These are phyloP conservation scores for Phalacrocorax aristotelis DNA, from an alignment of 2,113 vertebrate species.

Conservation along the genomic window DNA sequence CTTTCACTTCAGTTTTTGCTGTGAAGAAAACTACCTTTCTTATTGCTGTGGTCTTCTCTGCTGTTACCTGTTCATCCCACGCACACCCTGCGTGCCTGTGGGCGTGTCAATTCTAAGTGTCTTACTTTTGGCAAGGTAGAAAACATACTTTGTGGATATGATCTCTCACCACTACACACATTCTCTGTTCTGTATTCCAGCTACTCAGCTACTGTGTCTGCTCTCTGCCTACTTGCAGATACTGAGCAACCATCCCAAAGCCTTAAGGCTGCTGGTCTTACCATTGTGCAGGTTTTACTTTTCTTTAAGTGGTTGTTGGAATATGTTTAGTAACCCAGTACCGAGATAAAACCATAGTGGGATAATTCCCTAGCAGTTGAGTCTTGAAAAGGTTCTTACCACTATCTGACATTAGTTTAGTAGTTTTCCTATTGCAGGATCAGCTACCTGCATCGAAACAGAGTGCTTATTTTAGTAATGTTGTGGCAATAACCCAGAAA, in stretches of 20 bases:
- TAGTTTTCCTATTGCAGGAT: background rate
- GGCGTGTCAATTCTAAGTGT: rapidly evolving
- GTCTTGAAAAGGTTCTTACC: background rate
- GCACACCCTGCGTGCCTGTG: rapidly evolving
- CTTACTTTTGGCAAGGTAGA: background rate
- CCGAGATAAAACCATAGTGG: background rate
- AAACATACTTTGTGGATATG: background rate
- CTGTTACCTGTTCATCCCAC: background rate
- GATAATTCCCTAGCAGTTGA: background rate
- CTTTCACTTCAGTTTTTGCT: background rate
- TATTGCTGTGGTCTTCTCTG: background rate
- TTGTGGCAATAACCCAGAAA: background rate
- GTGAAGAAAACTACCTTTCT: background rate
- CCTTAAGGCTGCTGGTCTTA: background rate
- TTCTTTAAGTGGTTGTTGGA: background rate
- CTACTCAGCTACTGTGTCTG: rapidly evolving
- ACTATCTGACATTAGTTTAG: background rate
- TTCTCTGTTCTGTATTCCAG: background rate
- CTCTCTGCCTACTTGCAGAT: background rate
- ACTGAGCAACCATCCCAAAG: background rate
- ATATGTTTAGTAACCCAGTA: background rate
- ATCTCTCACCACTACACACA: background rate
- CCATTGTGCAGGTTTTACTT: background rate
- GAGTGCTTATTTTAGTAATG: no score
- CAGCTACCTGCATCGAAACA: background rate